Evolutionary conservation across 1,140 invertebrate species (phyloP), one percentile per base, ranked within the genome.

Genomic region (Cotesia vestalis): DNA sequence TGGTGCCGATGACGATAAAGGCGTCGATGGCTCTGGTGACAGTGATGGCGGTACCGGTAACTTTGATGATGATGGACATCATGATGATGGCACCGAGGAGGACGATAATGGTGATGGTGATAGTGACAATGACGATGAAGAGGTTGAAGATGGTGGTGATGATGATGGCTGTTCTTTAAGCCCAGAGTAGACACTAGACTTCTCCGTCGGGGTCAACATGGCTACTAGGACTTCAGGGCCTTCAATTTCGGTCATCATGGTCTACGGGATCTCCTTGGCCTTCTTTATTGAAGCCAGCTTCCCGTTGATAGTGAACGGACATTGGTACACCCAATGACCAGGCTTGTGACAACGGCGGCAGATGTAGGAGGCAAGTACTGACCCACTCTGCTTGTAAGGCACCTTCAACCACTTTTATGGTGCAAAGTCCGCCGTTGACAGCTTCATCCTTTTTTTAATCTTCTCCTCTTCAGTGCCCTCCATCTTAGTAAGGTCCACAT

Each of bases 261-360:
- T 97, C 72, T 94, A 89, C 17, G 98, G 97, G 80, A 99, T 99
- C 12, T 98, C 98, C 70, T 97, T 98, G 80, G 94, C 96, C 80
- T 96, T 92, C 81, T 95, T 95, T 40, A 96, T 92, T 82, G 97
- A 94, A 63, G 91, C 88, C 9, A 90, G 89, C 76, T 94, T 91
- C 87, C 90, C 85, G 74, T 87, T 88, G 67, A 86, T 79, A 68
- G 89, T 89, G 71, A 92, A 86, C 11, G 95, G 94, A 83, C 97
- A 98, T 85, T 96, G 94, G 84, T 95, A 96, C 68, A 97, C 97
- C 95, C 95, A 99, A 88, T 99, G 96, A 2, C 97, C 96, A 73
- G 91, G 90, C 82, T 96, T 93, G 78, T 95, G 92, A 85, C 97
- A 99, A 81, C 95, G 95, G 81, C 94, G 95, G 87, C 97, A 98